Evolutionary conservation across 2,113 vertebrate species (phyloP), one percentile per base, ranked within the genome.

Genomic region (Nannobrachium achirus): DNA sequence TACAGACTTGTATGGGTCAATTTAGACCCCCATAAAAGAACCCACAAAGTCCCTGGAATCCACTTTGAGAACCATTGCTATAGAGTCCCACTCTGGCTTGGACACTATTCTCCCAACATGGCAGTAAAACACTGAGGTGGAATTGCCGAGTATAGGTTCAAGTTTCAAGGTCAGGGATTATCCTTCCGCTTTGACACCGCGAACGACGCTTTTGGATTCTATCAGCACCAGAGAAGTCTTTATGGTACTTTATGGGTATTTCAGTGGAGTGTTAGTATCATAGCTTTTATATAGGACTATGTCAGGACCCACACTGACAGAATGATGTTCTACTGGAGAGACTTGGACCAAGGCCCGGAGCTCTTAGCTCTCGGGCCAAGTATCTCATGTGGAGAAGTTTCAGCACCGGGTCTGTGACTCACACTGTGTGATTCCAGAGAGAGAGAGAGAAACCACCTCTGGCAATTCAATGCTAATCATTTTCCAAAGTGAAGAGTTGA

Each of bases 381-480:
- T 62, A 18, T 1, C 64, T 81, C 57, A 64, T 19, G 15, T 63
- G 25, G 6, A n/a, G n/a, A 49, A 0, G 16, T 75, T 71, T 19
- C 33, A 60, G 56, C 51, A 52, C 41, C n/a, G 52, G 60, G 0
- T 67, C 18, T 46, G 38, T 33, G 25, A 33, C 25, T 33, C 25
- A 33, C 3, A 33, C 25, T 33, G 25, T 33, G 25, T 33, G 25
- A 33, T 5, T 20, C 13, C 46, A 61, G 39, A 57, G 46, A 56
- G 16, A 8, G 66, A 18, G 15, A 16, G 55, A 66, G 65, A 48
- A 61, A 51, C 15, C 56, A 60, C 68, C 50, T 15, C 52, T 42
- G 53, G 58, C 73, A 56, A 19, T 73, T 60, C 50, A 13, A 38
- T 75, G 58, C 68, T 75, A 76, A 84, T 79, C 41, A 75, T 51